Base-by-base conservation (phyloP, 1,140 invertebrate species). In the Bombus breviceps region DNA sequence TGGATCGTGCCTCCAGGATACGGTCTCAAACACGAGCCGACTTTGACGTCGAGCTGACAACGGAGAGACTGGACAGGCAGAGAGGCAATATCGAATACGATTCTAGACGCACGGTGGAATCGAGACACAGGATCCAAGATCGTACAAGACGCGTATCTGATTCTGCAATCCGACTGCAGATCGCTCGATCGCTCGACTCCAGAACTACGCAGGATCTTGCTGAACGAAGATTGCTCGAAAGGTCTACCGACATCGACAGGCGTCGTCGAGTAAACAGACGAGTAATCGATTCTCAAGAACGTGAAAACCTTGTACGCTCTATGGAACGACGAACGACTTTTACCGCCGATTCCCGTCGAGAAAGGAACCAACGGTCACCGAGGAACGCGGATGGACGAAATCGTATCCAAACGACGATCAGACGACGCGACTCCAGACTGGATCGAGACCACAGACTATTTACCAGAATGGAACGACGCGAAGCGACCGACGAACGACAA, bases 1-100 rank as follows among this genome's bases (percentile, higher is more conserved):
- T 87, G 5, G 85, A 89, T 53, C 88, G 80, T 28, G 37, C 25
- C 32, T 75, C 79, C 22, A 43, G 41, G 1, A 15, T 18, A 2
- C 62, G 39, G 32, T 47, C 66, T 18, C 82, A 18, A 25, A 76
- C 72, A 0, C 43, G 18, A 57, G 68, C 5, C 3, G 81, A 84
- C 32, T 41, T 68, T 34, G 66, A n/a, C n/a, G n/a, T n/a, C 32
- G 2, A 53, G n/a, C 25, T n/a, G n/a, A 64, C 5, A 6, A 8
- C 41, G 66, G 68, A 85, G 22, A 84, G 76, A 68, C 41, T 62
- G 13, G 64, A 15, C 37, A 59, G 47, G 53, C 53, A 34, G 64
- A 10, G 10, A 71, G 28, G 18, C 43, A 47, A 18, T 1, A 28
- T 68, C 15, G 57, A 81, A 25, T 37, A 86, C 66, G 53, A 79